phyloP scores from a whole-genome alignment of 1,140 invertebrate genomes.

The Saxidomus purpurata region DNA sequence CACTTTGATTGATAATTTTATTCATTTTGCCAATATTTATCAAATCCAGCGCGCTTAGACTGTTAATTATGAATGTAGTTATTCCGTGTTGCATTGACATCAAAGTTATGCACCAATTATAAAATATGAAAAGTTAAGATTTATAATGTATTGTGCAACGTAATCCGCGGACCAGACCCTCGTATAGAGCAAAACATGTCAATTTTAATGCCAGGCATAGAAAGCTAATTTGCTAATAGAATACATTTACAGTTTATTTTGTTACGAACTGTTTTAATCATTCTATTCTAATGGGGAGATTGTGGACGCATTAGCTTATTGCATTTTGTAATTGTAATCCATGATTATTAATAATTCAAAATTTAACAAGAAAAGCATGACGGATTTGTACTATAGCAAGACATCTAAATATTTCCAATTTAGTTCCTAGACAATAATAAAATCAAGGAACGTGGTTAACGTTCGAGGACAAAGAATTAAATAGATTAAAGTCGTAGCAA shows the following conservation, averaged over 20 bases:
- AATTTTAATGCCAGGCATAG: neutral
- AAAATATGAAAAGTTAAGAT: too few species aligned
- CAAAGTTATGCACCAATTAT: too few species aligned
- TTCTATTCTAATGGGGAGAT: neutral
- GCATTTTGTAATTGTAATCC: constrained; percentile 34
- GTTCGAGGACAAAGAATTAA: neutral
- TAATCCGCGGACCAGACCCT: neutral
- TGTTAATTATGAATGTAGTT: too few species aligned
- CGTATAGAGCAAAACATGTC: neutral
- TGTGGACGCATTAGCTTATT: constrained; percentile 34
- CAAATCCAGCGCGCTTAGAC: too few species aligned
- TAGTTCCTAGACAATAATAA: neutral
- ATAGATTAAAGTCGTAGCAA: neutral
- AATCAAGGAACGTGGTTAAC: neutral
- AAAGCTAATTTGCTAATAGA: constrained; percentile 52
- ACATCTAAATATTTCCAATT: neutral
- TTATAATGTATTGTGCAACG: too few species aligned
- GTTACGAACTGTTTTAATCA: constrained; percentile 19
- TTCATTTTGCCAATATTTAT: too few species aligned
- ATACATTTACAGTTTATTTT: constrained; percentile 36
- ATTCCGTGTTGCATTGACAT: too few species aligned
- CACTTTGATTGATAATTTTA: too few species aligned
- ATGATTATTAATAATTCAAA: constrained; percentile 30
- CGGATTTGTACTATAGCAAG: neutral
- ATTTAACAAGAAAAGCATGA: neutral